Base-by-base conservation (phyloP, 2,113 vertebrate genomes). In the Rhombomys opimus region DNA sequence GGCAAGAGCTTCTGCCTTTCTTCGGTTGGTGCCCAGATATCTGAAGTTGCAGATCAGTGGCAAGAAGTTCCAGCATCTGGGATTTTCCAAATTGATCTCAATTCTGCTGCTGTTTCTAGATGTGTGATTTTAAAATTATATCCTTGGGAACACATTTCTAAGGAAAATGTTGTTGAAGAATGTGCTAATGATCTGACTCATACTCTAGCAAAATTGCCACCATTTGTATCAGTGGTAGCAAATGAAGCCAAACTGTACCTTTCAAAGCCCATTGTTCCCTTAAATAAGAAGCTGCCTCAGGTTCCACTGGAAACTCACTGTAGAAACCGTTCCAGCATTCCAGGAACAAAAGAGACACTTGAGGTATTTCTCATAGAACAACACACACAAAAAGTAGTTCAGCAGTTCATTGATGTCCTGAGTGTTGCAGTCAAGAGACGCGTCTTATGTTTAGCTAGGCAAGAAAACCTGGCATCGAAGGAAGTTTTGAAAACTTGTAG, bases 11-110 rank as follows among this genome's bases (percentile, higher is more conserved):
- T 99, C 76, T 98, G 97, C 78, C 98, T 99, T 50, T 93, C 98
- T 0, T 99, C 99, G 84, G 99, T 99, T 68, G 98, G 99, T 0
- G 67, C 96, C 27, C 95, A 86, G 4, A n/a, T 23, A 70, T 91
- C 97, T 15, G 88, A 87, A 75, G 38, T 50, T 2, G 92, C 52
- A 91, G 81, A 46, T 13, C 96, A 78, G 3, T 99, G 99, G 99
- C 98, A 98, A 82, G 99, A 99, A 97, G 99, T 99, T 65, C 99
- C 99, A 94, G 99, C 99, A 7, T 97, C 89, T 91, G 99, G 99
- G 54, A 98, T 99, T 96, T 99, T 99, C 98, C 99, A 97, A 97
- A 96, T 99, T 38, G 98, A 99, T 97, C 98, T 99, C 41, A 98
- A 98, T 70, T 98, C 97, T 13, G 92, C 94, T 70, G 94, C 98